A percentile compares a stretch with the other conserved stretches of the same genome.
These are phyloP conservation scores for Macrotrachela quadricornifera DNA, from an alignment of 1,140 invertebrate species.

Conservation along the genomic window DNA sequence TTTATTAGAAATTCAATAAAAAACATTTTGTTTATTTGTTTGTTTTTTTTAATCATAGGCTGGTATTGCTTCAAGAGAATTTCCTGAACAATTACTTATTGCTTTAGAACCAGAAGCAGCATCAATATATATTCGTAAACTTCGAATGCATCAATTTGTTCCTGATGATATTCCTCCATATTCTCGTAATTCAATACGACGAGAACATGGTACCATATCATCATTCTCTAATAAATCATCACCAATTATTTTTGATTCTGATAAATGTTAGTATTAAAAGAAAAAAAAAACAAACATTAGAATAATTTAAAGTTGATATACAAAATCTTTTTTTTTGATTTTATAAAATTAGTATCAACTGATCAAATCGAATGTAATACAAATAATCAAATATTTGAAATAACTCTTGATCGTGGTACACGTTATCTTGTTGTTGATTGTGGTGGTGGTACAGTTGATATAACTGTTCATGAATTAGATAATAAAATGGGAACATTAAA, in stretches of 20 bases:
- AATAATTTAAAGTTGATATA: no score
- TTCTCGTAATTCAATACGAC: background rate
- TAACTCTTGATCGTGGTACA: slow-evolving; percentile 27
- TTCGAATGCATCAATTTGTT: slow-evolving; percentile 34
- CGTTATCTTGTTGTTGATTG: slow-evolving; percentile 41
- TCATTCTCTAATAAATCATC: no score
- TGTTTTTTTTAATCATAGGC: slow-evolving; percentile 24
- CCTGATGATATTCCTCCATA: slow-evolving; percentile 19
- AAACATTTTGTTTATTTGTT: background rate
- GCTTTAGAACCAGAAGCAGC: slow-evolving; percentile 42
- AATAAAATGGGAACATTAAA: slow-evolving; percentile 29
- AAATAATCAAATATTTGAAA: no score
- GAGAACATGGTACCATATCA: no score
- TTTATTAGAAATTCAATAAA: slow-evolving; percentile 19
- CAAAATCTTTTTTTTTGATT: no score
- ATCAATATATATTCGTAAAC: slow-evolving; percentile 37
- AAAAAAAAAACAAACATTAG: no score
- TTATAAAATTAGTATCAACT: no score
- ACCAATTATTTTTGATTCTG: no score
- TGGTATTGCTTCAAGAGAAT: slow-evolving; percentile 30
- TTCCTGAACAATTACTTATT: slow-evolving; percentile 36
- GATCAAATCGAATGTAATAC: no score
- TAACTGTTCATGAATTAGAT: slow-evolving; percentile 39
- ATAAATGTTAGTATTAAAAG: no score
- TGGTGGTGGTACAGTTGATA: slow-evolving; percentile 43